These are phyloP conservation scores for Lasaia peninsularis DNA, from an alignment of 1,140 invertebrate species.

Conservation along the genomic window DNA sequence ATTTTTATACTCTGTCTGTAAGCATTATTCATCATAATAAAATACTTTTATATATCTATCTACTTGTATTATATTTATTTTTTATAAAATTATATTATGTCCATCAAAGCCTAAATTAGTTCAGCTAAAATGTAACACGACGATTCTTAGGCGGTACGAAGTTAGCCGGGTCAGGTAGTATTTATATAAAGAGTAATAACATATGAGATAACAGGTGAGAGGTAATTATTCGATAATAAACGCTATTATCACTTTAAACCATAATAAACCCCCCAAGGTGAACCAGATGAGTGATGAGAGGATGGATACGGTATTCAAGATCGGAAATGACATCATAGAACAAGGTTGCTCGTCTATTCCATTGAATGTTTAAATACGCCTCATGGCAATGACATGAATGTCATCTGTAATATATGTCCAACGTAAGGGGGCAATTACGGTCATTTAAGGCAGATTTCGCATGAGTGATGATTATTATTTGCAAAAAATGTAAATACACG, in stretches of 20 bases:
- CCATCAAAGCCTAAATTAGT: too few relatives aligned
- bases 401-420: slow-evolving; percentile 1
- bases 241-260: not conserved
- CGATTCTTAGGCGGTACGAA: too few relatives aligned
- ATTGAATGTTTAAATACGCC: not conserved
- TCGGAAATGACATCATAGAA: slow-evolving; percentile 34
- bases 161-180: too few relatives aligned
- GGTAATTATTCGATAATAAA: not conserved
- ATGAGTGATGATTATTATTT: not conserved
- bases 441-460: not conserved
- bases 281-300: not conserved
- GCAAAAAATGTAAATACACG: too few relatives aligned
- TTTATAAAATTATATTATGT: too few relatives aligned
- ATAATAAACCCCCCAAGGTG: not conserved
- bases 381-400: slow-evolving; percentile 13
- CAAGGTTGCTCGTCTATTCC: slow-evolving; percentile 35
- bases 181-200: too few relatives aligned
- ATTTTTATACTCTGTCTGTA: too few relatives aligned
- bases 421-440: not conserved
- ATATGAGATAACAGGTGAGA: too few relatives aligned
- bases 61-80: too few relatives aligned
- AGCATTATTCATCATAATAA: too few relatives aligned
- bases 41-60: too few relatives aligned
- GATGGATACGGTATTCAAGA: slow-evolving; percentile 8
- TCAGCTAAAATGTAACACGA: too few relatives aligned